A percentile compares a stretch with the other conserved stretches of the same genome.
Conservation (phyloP, 2,113 vertebrate species). For the Cynoglossus semilaevis region DNA sequence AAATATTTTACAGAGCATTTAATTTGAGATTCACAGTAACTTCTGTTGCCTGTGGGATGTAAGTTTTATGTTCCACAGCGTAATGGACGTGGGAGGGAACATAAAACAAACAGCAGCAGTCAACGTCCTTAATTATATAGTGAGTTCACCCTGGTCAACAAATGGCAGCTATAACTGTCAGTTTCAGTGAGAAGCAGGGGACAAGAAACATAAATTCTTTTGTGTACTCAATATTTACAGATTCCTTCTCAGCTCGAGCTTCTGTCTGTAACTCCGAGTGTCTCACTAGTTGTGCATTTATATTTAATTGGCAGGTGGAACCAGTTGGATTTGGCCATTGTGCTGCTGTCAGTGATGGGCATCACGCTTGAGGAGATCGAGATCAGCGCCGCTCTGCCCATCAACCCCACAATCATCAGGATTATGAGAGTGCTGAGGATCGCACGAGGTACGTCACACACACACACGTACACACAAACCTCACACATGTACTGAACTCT, state of each 20-base stretch:
- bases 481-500: neutral
- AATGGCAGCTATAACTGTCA: too few relatives aligned
- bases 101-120: too few relatives aligned
- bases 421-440: slow-evolving; percentile 98
- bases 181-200: too few relatives aligned
- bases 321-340: slow-evolving; percentile 94
- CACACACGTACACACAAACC: neutral
- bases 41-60: too few relatives aligned
- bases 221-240: too few relatives aligned
- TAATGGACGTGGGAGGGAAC: too few relatives aligned
- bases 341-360: slow-evolving; percentile 94
- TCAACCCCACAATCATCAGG: slow-evolving; percentile 97
- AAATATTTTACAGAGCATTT: too few relatives aligned
- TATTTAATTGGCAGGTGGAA: slow-evolving; percentile 84
- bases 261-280: neutral
- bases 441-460: slow-evolving; percentile 80
- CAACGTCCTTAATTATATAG: too few relatives aligned
- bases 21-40: too few relatives aligned
- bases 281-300: neutral
- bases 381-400: slow-evolving; percentile 93
- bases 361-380: slow-evolving; percentile 96
- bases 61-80: too few relatives aligned
- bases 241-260: neutral
- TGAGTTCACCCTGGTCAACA: too few relatives aligned
- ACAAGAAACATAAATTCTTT: too few relatives aligned